Evolutionary conservation across 2,888 invertebrate genomes (phyloP), one percentile per base, ranked within the genome.

Genomic region (Mystacides longicornis): DNA sequence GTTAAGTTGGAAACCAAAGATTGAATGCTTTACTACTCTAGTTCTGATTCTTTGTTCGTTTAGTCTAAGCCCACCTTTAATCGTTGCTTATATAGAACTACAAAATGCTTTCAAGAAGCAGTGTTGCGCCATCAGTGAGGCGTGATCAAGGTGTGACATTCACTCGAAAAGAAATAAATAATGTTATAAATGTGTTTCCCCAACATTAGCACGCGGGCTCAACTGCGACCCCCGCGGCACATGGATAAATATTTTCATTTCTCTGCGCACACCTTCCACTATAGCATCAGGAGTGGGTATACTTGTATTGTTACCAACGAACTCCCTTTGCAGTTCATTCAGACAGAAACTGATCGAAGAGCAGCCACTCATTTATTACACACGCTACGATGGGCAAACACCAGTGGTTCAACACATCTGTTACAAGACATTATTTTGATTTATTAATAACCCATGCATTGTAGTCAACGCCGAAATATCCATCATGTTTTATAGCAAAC

Each of bases 291-390:
- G 37, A n/a, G 37, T 37, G 3, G 14, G 37, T 37, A 51, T 51
- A 48, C 48, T 33, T 21, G 50, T 45, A 51, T 55, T 55, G 49
- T 54, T 57, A 55, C 57, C 51, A 59, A 57, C 57, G 57, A 51
- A 54, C 54, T 59, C 56, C 54, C 49, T 58, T 58, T 60, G 50
- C 54, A 49, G 56, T 54, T 56, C 60, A 56, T 52, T 58, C 54
- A 49, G 47, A 54, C 56, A 49, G 55, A 56, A 60, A 55, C 55
- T 27, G 57, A 46, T 52, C 55, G 55, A 45, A 53, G 47, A 33
- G 55, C 53, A 56, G 46, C 23, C 43, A 49, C 52, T 56, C 58
- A 55, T 58, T 58, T 58, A 54, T 58, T 58, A 58, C 51, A 37
- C 51, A 56, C 58, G 56, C 56, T 20, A 54, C 45, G 46, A 27